These are phyloP conservation scores for Nesidiocoris tenuis DNA, from an alignment of 2,888 invertebrate species.

Conservation along the genomic window DNA sequence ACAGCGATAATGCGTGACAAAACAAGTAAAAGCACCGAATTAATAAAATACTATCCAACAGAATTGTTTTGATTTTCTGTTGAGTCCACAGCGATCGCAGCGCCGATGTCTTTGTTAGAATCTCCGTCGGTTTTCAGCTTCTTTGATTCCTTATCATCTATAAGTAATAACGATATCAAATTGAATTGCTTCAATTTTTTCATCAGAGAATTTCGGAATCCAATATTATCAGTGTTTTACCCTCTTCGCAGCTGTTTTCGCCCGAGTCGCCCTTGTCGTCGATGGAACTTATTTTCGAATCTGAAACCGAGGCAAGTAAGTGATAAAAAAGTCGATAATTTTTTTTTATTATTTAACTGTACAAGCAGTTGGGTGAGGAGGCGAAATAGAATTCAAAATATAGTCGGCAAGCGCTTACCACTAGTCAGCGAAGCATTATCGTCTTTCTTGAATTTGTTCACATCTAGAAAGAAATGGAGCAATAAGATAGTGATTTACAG, in stretches of 20 bases:
- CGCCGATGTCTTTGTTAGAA: neutral
- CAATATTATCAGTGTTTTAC: too few species aligned
- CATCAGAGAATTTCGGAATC: neutral
- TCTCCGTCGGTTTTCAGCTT: conserved; percentile 9
- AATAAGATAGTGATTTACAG: neutral
- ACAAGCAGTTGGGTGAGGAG: too few species aligned
- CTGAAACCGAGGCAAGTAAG: neutral
- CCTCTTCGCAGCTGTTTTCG: neutral
- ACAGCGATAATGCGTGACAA: too few species aligned
- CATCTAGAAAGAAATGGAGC: conserved; percentile 57
- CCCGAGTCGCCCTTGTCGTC: neutral
- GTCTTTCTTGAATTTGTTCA: conserved; percentile 70
- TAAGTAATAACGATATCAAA: too few species aligned
- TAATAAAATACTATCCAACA: too few species aligned
- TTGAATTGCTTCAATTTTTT: too few species aligned
- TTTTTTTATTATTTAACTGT: neutral
- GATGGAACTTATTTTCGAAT: neutral
- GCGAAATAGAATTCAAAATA: neutral
- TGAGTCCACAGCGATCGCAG: neutral
- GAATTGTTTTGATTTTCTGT: neutral
- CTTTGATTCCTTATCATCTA: neutral
- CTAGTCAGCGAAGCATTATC: neutral
- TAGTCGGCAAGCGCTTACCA: neutral
- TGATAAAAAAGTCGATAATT: neutral
- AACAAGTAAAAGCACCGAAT: too few species aligned